Conservation (phyloP, 1,140 invertebrate species). For the Telenomus remus region DNA sequence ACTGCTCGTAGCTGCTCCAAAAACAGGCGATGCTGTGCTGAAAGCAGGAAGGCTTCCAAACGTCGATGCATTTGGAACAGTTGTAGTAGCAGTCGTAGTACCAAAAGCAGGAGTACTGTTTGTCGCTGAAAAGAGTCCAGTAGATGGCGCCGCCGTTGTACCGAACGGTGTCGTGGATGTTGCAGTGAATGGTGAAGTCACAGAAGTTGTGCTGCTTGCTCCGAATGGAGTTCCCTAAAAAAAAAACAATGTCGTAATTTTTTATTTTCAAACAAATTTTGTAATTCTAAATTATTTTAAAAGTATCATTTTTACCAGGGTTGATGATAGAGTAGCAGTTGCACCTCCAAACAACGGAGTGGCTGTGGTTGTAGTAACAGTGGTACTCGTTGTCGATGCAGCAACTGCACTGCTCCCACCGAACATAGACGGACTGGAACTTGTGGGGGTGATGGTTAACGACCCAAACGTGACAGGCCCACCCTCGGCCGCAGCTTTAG, state of each 20-base stretch:
- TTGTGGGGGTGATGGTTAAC: not conserved
- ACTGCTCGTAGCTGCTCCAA: not conserved
- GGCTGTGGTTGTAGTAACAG: constrained; percentile 3
- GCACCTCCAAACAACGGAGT: not conserved
- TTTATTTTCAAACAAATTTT: too few relatives aligned
- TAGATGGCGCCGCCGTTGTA: not conserved
- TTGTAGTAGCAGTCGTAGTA: constrained; percentile 2
- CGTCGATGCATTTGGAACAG: constrained; percentile 2
- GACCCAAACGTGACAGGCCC: not conserved
- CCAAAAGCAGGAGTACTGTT: constrained; percentile 5
- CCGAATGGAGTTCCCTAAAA: too few relatives aligned
- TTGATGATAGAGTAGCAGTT: not conserved
- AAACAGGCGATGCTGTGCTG: not conserved
- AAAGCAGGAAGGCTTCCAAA: constrained; percentile 12
- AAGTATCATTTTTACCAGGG: too few relatives aligned
- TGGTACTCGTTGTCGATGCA: not conserved
- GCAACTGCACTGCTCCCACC: not conserved
- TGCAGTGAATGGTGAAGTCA: not conserved
- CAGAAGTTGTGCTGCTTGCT: not conserved
- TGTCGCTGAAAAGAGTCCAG: not conserved
- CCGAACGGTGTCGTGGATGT: constrained; percentile 1
- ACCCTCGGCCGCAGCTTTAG: not conserved
- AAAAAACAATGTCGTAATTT: too few relatives aligned
- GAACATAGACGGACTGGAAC: not conserved
- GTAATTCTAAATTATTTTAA: too few relatives aligned